Percentiles rank a stretch among this genome's conserved stretches.
These are phyloP conservation scores for Tenebrosternarchus preto DNA, from an alignment of 2,113 vertebrate species.

Conservation along the genomic window DNA sequence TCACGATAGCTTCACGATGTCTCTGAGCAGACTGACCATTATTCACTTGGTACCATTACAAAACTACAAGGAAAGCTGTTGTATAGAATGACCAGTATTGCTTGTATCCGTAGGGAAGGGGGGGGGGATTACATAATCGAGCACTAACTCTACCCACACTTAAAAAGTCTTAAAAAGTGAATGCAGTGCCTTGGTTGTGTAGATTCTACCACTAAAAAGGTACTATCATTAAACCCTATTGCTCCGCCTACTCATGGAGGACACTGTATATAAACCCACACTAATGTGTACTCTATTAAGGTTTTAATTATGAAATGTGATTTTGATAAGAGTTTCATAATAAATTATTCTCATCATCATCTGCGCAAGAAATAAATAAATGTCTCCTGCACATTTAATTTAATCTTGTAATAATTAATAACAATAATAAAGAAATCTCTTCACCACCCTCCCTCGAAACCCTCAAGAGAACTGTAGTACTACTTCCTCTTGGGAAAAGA, in stretches of 20 bases:
- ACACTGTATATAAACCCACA: neutral
- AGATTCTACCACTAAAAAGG: no score
- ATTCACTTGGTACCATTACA: no score
- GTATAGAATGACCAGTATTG: no score
- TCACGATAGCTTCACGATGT: no score
- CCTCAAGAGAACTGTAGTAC: neutral
- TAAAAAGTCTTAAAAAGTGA: no score
- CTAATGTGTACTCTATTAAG: neutral
- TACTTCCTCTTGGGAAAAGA: neutral
- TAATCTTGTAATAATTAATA: constrained; percentile 22
- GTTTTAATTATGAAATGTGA: neutral
- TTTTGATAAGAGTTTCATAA: constrained; percentile 7
- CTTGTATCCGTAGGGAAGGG: no score
- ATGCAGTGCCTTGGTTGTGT: no score
- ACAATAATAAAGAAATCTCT: constrained; percentile 14
- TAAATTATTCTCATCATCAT: constrained; percentile 10
- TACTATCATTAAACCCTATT: neutral
- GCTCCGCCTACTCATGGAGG: neutral
- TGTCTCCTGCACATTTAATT: constrained; percentile 12
- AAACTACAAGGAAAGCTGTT: no score
- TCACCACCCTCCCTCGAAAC: neutral
- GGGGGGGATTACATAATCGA: no score
- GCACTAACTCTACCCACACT: no score
- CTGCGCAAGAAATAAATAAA: constrained; percentile 2
- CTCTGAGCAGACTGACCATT: no score